A percentile compares a stretch with the other conserved stretches of the same genome.
These are phyloP conservation scores for Hirtodrosophila trivittata DNA, from an alignment of 2,888 invertebrate species.

Conservation along the genomic window DNA sequence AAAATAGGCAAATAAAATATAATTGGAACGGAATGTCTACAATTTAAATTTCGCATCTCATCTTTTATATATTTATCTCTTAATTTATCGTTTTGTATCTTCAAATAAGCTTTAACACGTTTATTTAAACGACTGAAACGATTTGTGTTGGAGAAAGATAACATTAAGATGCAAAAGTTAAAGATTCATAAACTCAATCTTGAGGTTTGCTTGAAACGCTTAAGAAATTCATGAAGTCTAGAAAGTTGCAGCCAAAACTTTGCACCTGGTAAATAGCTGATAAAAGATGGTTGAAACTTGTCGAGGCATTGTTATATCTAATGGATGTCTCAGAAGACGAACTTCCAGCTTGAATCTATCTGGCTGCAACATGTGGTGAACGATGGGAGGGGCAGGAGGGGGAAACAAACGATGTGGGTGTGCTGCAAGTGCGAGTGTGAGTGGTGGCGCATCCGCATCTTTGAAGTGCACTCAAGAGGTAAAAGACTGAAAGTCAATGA, in stretches of 20 bases:
- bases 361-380: too few species aligned
- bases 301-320: conserved; percentile 44
- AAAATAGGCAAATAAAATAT: too few species aligned
- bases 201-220: conserved; percentile 10
- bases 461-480: conserved; percentile 38
- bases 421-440: background rate
- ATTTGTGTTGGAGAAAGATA: too few species aligned
- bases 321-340: conserved; percentile 34
- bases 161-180: conserved; percentile 12
- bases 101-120: too few species aligned
- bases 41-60: too few species aligned
- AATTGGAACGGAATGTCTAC: too few species aligned
- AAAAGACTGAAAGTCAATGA: conserved; percentile 12
- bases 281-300: conserved; percentile 21
- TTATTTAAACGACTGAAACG: too few species aligned
- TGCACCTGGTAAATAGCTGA: conserved; percentile 6
- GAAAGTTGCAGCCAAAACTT: conserved; percentile 24
- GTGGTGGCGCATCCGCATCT: conserved; percentile 30
- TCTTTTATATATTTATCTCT: too few species aligned
- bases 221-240: background rate
- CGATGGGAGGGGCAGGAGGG: background rate
- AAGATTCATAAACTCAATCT: conserved; percentile 17
- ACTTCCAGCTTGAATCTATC: conserved; percentile 21
- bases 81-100: too few species aligned
- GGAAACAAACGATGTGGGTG: conserved; percentile 9